These are phyloP conservation scores for Larimichthys crocea DNA, from an alignment of 2,113 vertebrate species.

Conservation along the genomic window DNA sequence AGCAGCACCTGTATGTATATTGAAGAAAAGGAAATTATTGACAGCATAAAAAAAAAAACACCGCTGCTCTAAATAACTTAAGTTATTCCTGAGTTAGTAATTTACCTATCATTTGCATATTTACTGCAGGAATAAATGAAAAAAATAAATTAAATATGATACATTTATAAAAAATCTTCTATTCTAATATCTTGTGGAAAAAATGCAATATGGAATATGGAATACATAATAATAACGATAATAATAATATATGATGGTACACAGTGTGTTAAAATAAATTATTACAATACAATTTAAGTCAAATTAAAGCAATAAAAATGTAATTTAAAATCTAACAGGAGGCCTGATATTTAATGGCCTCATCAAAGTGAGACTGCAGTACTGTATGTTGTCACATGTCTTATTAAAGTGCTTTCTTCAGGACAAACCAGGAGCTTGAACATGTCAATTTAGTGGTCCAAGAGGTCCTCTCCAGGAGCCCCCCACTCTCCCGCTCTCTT, in stretches of 20 bases:
- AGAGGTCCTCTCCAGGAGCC: conserved; percentile 72
- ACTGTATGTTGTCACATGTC: conserved; percentile 65
- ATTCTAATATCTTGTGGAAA: background rate
- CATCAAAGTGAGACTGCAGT: conserved; percentile 48
- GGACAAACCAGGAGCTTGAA: conserved; percentile 74
- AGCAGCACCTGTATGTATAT: conserved; percentile 55
- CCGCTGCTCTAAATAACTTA: conserved; percentile 11
- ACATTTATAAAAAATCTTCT: background rate
- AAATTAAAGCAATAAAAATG: conserved; percentile 18
- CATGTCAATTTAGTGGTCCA: conserved; percentile 81
- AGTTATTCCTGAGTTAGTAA: background rate
- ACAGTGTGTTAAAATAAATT: background rate
- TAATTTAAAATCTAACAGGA: conserved; percentile 9
- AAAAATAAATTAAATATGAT: conserved; percentile 1
- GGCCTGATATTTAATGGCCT: conserved; percentile 54
- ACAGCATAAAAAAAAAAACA: background rate
- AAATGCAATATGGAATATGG: background rate
- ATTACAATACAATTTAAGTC: background rate
- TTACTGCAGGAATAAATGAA: background rate
- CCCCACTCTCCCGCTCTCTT: conserved; percentile 65
- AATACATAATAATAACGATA: background rate
- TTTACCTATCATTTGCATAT: conserved; percentile 25
- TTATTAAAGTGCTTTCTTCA: conserved; percentile 77
- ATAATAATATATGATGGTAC: background rate
- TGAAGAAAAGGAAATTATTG: background rate